These are phyloP conservation scores for Drosophila seguyi DNA, from an alignment of 1,140 invertebrate species.

Conservation along the genomic window DNA sequence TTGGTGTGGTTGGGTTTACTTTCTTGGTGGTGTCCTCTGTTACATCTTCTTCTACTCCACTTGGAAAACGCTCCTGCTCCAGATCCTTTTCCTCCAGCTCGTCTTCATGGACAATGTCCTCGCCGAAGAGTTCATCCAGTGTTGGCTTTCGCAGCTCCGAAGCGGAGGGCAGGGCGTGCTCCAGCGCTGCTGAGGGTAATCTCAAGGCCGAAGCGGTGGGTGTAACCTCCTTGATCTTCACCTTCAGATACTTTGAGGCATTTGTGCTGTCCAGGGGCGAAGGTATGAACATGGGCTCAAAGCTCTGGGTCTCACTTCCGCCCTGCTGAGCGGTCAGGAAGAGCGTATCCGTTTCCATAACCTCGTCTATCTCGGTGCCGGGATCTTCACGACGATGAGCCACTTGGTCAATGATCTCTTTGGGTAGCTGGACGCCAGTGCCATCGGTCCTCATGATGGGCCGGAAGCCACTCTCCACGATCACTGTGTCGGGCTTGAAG, in stretches of 20 bases:
- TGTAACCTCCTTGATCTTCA: conserved; percentile 59
- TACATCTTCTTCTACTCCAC: not conserved
- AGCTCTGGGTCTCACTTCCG: conserved; percentile 86
- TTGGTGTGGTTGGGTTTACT: conserved; percentile 6
- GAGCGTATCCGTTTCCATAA: conserved; percentile 85
- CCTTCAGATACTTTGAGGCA: conserved; percentile 85
- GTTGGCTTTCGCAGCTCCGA: conserved; percentile 78
- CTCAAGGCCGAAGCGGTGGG: conserved; percentile 47
- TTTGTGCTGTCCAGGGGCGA: conserved; percentile 87
- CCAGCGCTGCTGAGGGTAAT: conserved; percentile 57
- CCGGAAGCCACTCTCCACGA: conserved; percentile 93
- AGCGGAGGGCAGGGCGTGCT: conserved; percentile 57
- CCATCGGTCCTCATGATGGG: conserved; percentile 89
- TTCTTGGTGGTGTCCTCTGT: conserved; percentile 20
- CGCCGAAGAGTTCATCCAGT: conserved; percentile 57
- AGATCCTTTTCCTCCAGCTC: conserved; percentile 17
- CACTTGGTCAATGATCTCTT: conserved; percentile 84
- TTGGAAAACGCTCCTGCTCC: conserved; percentile 1
- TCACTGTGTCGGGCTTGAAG: conserved; percentile 91
- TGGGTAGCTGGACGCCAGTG: conserved; percentile 82
- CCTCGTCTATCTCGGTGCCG: conserved; percentile 86
- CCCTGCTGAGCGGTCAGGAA: conserved; percentile 78
- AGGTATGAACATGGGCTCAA: conserved; percentile 91
- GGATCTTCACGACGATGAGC: conserved; percentile 86
- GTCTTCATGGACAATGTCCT: conserved; percentile 18